A percentile compares a stretch with the other conserved stretches of the same genome.
phyloP scores from a whole-genome alignment of 2,797 vertebrate species.

The Pempheris klunzingeri region DNA sequence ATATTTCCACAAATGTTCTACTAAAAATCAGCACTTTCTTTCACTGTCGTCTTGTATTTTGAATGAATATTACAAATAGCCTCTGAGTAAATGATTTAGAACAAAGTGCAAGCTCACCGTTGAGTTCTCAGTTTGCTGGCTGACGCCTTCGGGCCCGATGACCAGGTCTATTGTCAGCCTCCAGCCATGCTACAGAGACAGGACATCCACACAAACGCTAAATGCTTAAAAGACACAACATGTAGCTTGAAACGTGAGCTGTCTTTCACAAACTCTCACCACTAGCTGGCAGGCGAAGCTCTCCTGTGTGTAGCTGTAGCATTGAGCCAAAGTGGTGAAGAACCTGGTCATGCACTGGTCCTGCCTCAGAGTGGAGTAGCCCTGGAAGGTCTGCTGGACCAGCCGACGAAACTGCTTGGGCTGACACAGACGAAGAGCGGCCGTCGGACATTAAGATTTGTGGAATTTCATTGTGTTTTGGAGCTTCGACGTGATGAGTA shows the following conservation, averaged over 20 bases:
- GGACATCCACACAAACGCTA: background rate
- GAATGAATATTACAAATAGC: background rate
- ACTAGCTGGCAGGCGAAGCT: constrained; percentile 92
- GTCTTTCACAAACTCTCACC: constrained; percentile 85
- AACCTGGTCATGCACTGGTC: constrained; percentile 92
- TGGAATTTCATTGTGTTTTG: background rate
- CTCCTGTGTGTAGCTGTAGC: constrained; percentile 91
- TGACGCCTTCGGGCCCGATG: constrained; percentile 92
- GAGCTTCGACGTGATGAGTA: background rate
- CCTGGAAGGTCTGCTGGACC: constrained; percentile 96
- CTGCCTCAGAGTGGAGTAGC: constrained; percentile 90
- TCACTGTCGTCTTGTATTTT: background rate
- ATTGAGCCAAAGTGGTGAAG: constrained; percentile 89
- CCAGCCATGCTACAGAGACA: constrained; percentile 91
- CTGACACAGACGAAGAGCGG: constrained; percentile 66
- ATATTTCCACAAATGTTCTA: too few species aligned
- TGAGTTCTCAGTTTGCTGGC: constrained; percentile 89
- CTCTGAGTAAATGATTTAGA: background rate
- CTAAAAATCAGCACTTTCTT: too few species aligned
- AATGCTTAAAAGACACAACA: background rate
- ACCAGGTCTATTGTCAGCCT: constrained; percentile 93
- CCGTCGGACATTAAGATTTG: fast-evolving
- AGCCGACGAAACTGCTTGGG: constrained; percentile 92
- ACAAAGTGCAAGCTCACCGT: constrained; percentile 75
- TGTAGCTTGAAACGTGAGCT: background rate